These are phyloP conservation scores for Cercocebus atys DNA, from an alignment of 2,113 vertebrate genomes.

Conservation along the genomic window DNA sequence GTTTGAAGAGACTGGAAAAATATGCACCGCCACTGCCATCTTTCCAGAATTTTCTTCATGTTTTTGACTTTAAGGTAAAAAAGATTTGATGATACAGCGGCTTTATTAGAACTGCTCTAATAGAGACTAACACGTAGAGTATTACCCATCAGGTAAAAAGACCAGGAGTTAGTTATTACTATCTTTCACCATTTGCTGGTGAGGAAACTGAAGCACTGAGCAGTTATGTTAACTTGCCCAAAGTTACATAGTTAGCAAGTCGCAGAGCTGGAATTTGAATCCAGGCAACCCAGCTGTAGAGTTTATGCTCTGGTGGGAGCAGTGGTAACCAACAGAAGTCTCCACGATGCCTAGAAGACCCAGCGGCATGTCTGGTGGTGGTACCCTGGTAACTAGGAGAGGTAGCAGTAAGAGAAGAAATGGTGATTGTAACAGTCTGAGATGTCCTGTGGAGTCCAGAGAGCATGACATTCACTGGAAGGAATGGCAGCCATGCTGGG, in stretches of 20 bases:
- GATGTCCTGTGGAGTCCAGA: not conserved
- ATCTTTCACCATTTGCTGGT: not conserved
- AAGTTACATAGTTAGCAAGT: not conserved
- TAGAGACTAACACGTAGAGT: not conserved
- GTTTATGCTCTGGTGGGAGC: not conserved
- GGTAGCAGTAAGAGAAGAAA: not conserved
- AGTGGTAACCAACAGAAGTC: not conserved
- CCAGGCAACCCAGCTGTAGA: not conserved
- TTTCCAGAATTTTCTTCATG: not conserved
- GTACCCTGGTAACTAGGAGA: not conserved
- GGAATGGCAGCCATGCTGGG: not conserved
- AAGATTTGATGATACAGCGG: not conserved
- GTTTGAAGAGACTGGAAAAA: not conserved
- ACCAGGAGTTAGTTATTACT: not conserved
- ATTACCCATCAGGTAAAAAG: not conserved
- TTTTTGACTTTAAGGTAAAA: not conserved
- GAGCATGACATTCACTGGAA: not conserved
- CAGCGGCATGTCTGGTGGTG: not conserved
- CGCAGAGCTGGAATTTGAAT: not conserved
- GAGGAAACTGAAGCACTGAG: not conserved
- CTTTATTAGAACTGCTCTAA: not conserved
- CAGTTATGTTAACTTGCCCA: not conserved
- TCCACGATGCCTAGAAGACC: not conserved
- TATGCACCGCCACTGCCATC: not conserved
- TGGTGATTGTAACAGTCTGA: not conserved